Evolutionary conservation across 2,888 invertebrate species (phyloP).

Genomic region (Stenoptilia bipunctidactyla): DNA sequence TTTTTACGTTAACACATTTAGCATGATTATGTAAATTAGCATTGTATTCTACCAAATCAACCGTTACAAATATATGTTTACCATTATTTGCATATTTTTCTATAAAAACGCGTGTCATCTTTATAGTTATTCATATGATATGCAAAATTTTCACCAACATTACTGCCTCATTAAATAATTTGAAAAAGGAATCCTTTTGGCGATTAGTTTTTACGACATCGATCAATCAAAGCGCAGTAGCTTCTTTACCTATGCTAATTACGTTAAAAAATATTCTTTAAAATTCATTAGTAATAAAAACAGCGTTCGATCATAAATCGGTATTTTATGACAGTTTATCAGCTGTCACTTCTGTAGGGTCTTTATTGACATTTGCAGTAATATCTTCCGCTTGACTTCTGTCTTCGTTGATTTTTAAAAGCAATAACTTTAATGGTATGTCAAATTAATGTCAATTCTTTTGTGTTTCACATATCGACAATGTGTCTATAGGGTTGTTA

Average conservation of each 20-base stretch:
- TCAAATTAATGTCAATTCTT: slow-evolving; percentile 64
- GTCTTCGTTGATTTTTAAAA: slow-evolving; percentile 48
- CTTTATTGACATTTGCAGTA: slow-evolving; percentile 27
- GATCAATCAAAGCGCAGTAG: slow-evolving; percentile 46
- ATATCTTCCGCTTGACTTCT: slow-evolving; percentile 55
- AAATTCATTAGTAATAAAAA: slow-evolving; percentile 41
- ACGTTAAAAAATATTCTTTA: slow-evolving; percentile 27
- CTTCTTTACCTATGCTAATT: slow-evolving; percentile 44
- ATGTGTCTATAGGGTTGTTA: slow-evolving; percentile 60
- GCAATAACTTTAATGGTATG: slow-evolving; percentile 67
- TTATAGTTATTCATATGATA: slow-evolving; percentile 23
- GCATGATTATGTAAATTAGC: slow-evolving; percentile 51
- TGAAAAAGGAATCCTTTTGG: slow-evolving; percentile 21
- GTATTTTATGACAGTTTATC: slow-evolving; percentile 40
- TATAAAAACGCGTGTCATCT: slow-evolving; percentile 57
- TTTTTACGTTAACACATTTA: slow-evolving; percentile 26
- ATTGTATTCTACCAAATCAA: slow-evolving; percentile 61
- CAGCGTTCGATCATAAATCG: slow-evolving; percentile 40
- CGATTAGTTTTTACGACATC: slow-evolving; percentile 47
- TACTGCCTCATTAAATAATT: slow-evolving; percentile 42
- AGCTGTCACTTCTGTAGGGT: slow-evolving; percentile 22
- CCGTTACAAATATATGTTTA: slow-evolving; percentile 69
- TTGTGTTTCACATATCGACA: slow-evolving; percentile 52
- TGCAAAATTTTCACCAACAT: slow-evolving; percentile 33
- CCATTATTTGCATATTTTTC: slow-evolving; percentile 55